These are phyloP conservation scores for Campaea margaritaria DNA, from an alignment of 2,888 invertebrate genomes.

Conservation along the genomic window DNA sequence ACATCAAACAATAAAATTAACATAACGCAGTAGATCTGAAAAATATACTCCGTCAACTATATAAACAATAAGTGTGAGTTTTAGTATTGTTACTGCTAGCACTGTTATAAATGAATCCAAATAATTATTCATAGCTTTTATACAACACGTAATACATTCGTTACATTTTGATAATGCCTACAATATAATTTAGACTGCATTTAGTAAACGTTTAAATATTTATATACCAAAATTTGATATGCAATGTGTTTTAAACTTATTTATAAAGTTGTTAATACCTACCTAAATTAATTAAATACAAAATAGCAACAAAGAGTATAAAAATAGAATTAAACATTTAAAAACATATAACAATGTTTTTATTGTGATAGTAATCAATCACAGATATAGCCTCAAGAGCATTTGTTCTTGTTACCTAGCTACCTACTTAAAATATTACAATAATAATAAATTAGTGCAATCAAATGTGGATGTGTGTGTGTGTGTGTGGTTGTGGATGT, in stretches of 20 bases:
- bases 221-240: not conserved
- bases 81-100: too few relatives aligned
- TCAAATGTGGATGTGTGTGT: too few relatives aligned
- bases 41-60: not conserved
- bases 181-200: too few relatives aligned
- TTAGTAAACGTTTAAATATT: too few relatives aligned
- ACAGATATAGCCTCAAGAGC: slow-evolving; percentile 82
- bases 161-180: too few relatives aligned
- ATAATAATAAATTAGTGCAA: not conserved
- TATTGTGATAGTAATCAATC: slow-evolving; percentile 77
- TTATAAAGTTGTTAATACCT: not conserved
- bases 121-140: too few relatives aligned
- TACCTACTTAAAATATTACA: not conserved
- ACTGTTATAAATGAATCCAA: too few relatives aligned
- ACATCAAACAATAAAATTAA: not conserved
- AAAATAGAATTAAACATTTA: slow-evolving; percentile 19
- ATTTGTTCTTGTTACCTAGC: slow-evolving; percentile 34
- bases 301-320: slow-evolving; percentile 33
- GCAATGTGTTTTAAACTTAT: not conserved
- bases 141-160: too few relatives aligned
- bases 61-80: not conserved
- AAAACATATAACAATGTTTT: slow-evolving; percentile 49
- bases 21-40: not conserved
- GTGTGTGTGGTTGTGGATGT: too few relatives aligned
- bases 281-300: slow-evolving; percentile 35